Conservation (phyloP, 2,888 invertebrate species). For the Catocala nupta region DNA sequence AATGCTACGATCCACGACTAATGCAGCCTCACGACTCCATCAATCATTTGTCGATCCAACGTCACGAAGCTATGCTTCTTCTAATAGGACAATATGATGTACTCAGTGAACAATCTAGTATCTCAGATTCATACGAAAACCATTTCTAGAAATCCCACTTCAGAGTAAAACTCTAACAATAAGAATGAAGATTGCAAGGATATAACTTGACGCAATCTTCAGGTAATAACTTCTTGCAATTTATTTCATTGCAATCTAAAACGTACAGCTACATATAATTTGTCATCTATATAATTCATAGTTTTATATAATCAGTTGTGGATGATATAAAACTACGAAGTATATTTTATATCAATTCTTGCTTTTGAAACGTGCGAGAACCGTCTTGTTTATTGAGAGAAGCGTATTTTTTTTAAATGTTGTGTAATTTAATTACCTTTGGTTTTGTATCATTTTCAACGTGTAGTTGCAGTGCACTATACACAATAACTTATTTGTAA, state of each 20-base stretch:
- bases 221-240: constrained; percentile 37
- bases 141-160: constrained; percentile 28
- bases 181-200: constrained; percentile 30
- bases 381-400: too few species aligned
- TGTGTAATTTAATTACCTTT: too few species aligned
- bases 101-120: constrained; percentile 13
- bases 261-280: constrained; percentile 18
- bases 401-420: too few species aligned
- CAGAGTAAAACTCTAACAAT: constrained; percentile 28
- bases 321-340: not conserved
- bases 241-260: constrained; percentile 31
- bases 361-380: not conserved
- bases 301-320: not conserved
- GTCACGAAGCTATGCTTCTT: constrained; percentile 33
- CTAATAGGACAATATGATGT: constrained; percentile 20
- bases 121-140: constrained; percentile 9
- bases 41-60: constrained; percentile 41
- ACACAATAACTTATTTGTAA: too few species aligned
- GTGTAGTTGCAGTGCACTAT: too few species aligned
- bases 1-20: constrained; percentile 37
- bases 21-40: constrained; percentile 51
- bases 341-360: not conserved
- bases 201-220: constrained; percentile 36
- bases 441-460: too few species aligned
- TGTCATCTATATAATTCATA: constrained; percentile 1